A percentile compares a stretch with the other conserved stretches of the same genome.
These are phyloP conservation scores for Danaus melanippus DNA, from an alignment of 1,140 invertebrate genomes.

Conservation along the genomic window DNA sequence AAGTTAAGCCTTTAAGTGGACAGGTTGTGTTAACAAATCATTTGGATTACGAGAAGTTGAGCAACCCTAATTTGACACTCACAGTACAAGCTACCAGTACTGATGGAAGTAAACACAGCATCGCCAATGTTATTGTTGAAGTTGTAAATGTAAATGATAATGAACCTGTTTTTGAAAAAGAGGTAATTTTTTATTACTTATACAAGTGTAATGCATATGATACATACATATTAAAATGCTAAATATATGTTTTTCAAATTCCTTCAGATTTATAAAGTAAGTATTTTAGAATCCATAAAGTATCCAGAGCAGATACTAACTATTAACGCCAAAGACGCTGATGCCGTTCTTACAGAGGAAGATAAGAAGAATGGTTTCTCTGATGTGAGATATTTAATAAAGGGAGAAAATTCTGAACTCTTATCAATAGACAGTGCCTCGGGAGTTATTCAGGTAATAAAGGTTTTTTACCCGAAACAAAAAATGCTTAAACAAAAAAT, in stretches of 20 bases:
- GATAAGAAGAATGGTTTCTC: conserved; percentile 78
- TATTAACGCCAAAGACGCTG: conserved; percentile 80
- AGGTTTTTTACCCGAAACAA: too few relatives aligned
- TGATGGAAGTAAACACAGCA: conserved; percentile 78
- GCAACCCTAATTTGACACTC: conserved; percentile 78
- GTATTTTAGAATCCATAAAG: conserved; percentile 79
- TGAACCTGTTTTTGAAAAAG: conserved; percentile 79
- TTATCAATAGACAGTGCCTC: conserved; percentile 80
- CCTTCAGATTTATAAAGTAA: conserved; percentile 76
- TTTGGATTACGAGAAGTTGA: conserved; percentile 82
- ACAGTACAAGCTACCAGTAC: conserved; percentile 81
- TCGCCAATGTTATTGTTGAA: conserved; percentile 79
- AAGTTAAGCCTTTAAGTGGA: conserved; percentile 78
- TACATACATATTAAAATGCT: too few relatives aligned
- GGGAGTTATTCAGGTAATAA: conserved; percentile 75
- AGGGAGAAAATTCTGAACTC: conserved; percentile 80
- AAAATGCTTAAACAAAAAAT: too few relatives aligned
- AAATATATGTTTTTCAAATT: too few relatives aligned
- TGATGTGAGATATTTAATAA: conserved; percentile 78
- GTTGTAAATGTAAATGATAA: conserved; percentile 87
- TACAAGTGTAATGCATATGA: not conserved
- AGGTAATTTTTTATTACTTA: conserved; percentile 44
- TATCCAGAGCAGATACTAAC: conserved; percentile 79
- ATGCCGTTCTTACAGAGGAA: conserved; percentile 75
- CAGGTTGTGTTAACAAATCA: conserved; percentile 80